Conservation (phyloP, 2,797 vertebrate species). For the Urocyon cinereoargenteus region DNA sequence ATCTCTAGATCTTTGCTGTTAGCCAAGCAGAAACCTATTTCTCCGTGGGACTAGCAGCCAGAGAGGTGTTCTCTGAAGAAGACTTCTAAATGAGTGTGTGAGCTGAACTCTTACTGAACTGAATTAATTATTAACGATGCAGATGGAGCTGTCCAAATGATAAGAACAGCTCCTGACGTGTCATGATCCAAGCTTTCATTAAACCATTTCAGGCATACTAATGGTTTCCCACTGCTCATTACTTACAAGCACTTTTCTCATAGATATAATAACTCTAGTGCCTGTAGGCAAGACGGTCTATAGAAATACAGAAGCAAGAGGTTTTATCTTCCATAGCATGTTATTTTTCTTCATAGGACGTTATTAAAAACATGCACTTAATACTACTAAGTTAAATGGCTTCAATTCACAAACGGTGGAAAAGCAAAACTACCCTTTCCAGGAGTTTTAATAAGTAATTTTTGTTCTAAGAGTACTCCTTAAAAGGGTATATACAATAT, state of each 20-base stretch:
- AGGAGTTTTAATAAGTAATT: background rate
- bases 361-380: slow-evolving; percentile 58
- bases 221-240: slow-evolving; percentile 96
- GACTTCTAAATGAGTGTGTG: slow-evolving; percentile 93
- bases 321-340: slow-evolving; percentile 82
- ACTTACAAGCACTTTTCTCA: slow-evolving; percentile 96
- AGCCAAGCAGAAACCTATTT: slow-evolving; percentile 95
- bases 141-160: slow-evolving; percentile 99
- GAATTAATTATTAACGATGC: slow-evolving; percentile 99
- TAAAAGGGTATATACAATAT: background rate
- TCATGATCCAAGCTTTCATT: slow-evolving; percentile 98
- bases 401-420: slow-evolving; percentile 19
- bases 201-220: slow-evolving; percentile 97
- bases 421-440: slow-evolving; percentile 55
- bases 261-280: slow-evolving; percentile 95
- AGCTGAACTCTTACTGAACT: slow-evolving; percentile 98
- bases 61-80: slow-evolving; percentile 91
- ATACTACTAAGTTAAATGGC: slow-evolving; percentile 38
- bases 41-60: slow-evolving; percentile 91
- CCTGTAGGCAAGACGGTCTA: slow-evolving; percentile 90
- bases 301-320: slow-evolving; percentile 87
- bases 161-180: slow-evolving; percentile 96
- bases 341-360: slow-evolving; percentile 56
- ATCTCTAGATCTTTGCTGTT: slow-evolving; percentile 94
- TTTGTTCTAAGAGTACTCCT: background rate